Evolutionary conservation across 2,888 invertebrate species (phyloP).

Genomic region (Campoplex capitator): DNA sequence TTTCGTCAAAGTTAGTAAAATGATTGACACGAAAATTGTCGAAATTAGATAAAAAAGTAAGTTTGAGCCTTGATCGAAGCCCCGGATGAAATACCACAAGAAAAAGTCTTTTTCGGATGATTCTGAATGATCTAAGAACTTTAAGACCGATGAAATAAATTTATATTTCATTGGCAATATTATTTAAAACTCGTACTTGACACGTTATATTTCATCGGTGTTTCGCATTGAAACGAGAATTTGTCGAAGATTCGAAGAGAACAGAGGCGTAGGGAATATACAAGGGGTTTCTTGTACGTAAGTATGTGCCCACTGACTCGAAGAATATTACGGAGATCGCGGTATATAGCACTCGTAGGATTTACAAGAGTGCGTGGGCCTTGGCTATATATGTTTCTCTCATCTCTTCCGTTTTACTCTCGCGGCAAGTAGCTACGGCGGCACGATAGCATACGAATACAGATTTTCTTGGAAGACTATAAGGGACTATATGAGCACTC

Average conservation of each 20-base stretch:
- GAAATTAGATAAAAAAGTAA: background rate
- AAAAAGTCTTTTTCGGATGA: background rate
- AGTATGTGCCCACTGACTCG: conserved; percentile 34
- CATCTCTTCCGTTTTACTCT: conserved; percentile 59
- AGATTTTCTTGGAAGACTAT: conserved; percentile 64
- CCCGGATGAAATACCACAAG: background rate
- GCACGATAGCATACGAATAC: conserved; percentile 33
- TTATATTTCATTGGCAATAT: background rate
- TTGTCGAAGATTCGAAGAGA: conserved; percentile 47
- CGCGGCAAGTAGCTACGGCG: conserved; percentile 46
- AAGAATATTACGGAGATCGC: conserved; percentile 34
- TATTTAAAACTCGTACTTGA: background rate
- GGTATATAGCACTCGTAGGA: conserved; percentile 42
- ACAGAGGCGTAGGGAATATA: conserved; percentile 33
- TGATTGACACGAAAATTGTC: background rate
- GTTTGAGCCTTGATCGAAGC: background rate
- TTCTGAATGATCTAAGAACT: background rate
- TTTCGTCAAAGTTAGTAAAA: background rate
- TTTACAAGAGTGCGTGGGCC: conserved; percentile 68
- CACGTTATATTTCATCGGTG: conserved; percentile 19
- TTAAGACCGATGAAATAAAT: background rate
- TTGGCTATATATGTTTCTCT: conserved; percentile 22
- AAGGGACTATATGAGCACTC: conserved; percentile 30
- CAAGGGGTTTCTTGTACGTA: conserved; percentile 23
- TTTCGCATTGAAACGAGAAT: conserved; percentile 27